Evolutionary conservation across 92 coral and sea anemone genomes (phyloP).

Genomic region (Actinostola sp.): DNA sequence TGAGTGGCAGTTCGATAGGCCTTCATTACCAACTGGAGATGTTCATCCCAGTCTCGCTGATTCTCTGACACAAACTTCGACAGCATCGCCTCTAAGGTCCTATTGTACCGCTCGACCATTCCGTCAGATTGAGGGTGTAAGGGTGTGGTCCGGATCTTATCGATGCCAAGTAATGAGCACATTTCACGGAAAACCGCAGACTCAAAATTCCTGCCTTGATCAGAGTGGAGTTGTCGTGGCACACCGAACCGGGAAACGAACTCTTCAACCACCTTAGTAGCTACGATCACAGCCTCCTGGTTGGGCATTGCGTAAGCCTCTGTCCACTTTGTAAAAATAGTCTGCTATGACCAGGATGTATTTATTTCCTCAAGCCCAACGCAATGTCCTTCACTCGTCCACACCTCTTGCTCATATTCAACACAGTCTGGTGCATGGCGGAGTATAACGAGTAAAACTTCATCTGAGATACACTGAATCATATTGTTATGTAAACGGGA

Average conservation of each 20-base stretch:
- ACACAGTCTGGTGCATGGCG: too few species aligned
- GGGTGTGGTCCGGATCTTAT: constrained; percentile 48
- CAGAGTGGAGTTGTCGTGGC: constrained; percentile 39
- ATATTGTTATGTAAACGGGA: too few species aligned
- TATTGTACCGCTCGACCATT: constrained; percentile 41
- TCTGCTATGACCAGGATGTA: constrained; percentile 47
- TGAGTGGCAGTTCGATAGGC: constrained; percentile 35
- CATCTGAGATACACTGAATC: too few species aligned
- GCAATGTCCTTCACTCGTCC: too few species aligned
- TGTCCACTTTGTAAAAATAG: constrained; percentile 46
- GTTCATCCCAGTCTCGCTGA: constrained; percentile 35
- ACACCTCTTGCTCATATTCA: too few species aligned
- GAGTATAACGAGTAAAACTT: too few species aligned
- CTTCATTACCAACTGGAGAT: constrained; percentile 27
- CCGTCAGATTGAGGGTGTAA: constrained; percentile 32
- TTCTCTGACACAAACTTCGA: constrained; percentile 20
- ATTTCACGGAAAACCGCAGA: constrained; percentile 28
- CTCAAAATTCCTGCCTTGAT: constrained; percentile 46
- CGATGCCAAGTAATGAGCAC: constrained; percentile 38
- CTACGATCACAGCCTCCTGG: constrained; percentile 22
- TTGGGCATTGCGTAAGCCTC: constrained; percentile 19
- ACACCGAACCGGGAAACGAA: constrained; percentile 37
- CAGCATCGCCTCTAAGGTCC: constrained; percentile 20
- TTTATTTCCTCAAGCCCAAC: too few species aligned
- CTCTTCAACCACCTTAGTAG: constrained; percentile 16